These are phyloP conservation scores for Probaryconus sp. DNA, from an alignment of 1,140 invertebrate species.

Conservation along the genomic window DNA sequence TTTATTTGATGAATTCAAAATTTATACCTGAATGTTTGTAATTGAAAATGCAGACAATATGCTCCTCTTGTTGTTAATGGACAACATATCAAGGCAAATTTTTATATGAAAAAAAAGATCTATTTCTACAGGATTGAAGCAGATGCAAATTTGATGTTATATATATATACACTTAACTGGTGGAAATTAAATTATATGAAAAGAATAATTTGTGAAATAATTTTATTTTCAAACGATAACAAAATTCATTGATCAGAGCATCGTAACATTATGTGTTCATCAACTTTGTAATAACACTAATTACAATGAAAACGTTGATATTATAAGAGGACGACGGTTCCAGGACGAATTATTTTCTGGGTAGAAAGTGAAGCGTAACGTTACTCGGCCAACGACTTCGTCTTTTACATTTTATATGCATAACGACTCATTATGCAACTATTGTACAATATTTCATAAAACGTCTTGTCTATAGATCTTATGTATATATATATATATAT, in stretches of 20 bases:
- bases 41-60: no score
- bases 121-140: no score
- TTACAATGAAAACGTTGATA: constrained; percentile 36
- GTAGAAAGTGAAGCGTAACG: constrained; percentile 55
- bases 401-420: constrained; percentile 24
- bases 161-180: no score
- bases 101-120: no score
- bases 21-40: no score
- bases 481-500: constrained; percentile 50
- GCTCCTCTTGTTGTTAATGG: no score
- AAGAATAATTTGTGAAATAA: constrained; percentile 23
- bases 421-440: constrained; percentile 54
- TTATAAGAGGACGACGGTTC: constrained; percentile 19
- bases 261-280: constrained; percentile 24
- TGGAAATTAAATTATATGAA: constrained; percentile 19
- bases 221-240: constrained; percentile 38
- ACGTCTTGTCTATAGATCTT: constrained; percentile 33
- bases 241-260: constrained; percentile 19
- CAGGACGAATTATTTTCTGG: constrained; percentile 37
- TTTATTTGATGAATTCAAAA: no score
- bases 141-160: no score
- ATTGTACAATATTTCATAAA: constrained; percentile 45
- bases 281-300: constrained; percentile 36
- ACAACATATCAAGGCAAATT: no score
- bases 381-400: constrained; percentile 37